Evolutionary conservation across 2,113 vertebrate species (phyloP).

Genomic region (Phodopus roborovskii): DNA sequence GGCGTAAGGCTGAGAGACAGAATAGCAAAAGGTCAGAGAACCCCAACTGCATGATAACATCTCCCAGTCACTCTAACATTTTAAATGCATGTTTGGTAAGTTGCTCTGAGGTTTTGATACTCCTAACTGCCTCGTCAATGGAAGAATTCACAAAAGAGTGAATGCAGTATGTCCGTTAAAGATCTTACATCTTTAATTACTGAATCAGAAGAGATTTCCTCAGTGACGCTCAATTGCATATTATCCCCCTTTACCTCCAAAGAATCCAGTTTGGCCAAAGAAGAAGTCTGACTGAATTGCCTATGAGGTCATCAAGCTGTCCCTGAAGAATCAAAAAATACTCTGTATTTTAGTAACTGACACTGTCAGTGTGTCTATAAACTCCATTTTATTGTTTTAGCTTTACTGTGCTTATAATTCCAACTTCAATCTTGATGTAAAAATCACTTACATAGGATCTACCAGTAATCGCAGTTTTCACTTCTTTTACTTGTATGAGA

Average conservation of each 20-base stretch:
- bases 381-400: neutral
- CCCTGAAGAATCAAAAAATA: neutral
- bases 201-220: neutral
- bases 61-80: neutral
- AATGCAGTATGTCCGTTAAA: neutral
- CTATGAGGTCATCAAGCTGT: no score
- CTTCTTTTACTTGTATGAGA: neutral
- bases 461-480: neutral
- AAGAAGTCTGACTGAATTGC: neutral
- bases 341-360: neutral
- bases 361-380: neutral
- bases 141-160: neutral
- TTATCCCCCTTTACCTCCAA: neutral
- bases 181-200: neutral
- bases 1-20: neutral
- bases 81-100: constrained; percentile 1
- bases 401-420: neutral
- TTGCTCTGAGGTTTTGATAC: neutral
- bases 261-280: neutral
- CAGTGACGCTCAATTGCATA: neutral
- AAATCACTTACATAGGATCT: neutral
- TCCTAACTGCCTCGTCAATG: neutral
- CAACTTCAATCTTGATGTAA: neutral
- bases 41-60: neutral
- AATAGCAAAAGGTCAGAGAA: neutral